Base-by-base conservation (phyloP, 2,888 invertebrate genomes). In the Mesoligia furuncula region DNA sequence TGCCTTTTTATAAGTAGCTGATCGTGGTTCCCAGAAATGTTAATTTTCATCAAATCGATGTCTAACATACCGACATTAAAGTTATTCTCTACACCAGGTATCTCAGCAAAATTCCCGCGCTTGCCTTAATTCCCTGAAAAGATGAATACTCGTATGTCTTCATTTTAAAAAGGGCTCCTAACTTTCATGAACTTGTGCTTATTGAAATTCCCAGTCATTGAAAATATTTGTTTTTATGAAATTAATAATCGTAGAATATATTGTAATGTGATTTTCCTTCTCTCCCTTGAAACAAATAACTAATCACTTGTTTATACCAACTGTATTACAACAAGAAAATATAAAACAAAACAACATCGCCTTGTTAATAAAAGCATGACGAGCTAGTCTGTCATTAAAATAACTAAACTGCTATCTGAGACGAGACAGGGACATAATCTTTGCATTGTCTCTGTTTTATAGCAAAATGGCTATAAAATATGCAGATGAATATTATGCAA, bases 401-500 rank as follows among this genome's bases (percentile, higher is more conserved):
- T 73, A 70, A 71, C 36, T 67, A 59, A 77, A 68, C 57, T 61
- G 70, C 69, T 80, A 73, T 73, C 59, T 24, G 48, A 74, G 79
- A 85, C 57, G 61, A 69, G 70, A 61, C 62, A 73, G 39, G 36
- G 73, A 73, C 66, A 71, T 67, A 67, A 84, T 79, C 78, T 75
- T 73, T 65, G 74, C 84, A 79, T 79, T 85, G 82, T 84, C 79
- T 85, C 64, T 20, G 75, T 81, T 84, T 84, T 84, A 79, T 75
- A 67, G 79, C 82, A n/a, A 81, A 78, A 74, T 51, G 51, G 54
- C 73, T 75, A 81, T 82, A 75, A 73, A 84, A 84, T 85, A 82
- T 79, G 81, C 77, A 86, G 84, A 86, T 85, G 80, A 85, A 86
- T 75, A 80, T 85, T 85, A 87, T 87, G 87, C 78, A 87, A 86